These are phyloP conservation scores for Antrozous pallidus DNA, from an alignment of 2,797 vertebrate species.

Conservation along the genomic window DNA sequence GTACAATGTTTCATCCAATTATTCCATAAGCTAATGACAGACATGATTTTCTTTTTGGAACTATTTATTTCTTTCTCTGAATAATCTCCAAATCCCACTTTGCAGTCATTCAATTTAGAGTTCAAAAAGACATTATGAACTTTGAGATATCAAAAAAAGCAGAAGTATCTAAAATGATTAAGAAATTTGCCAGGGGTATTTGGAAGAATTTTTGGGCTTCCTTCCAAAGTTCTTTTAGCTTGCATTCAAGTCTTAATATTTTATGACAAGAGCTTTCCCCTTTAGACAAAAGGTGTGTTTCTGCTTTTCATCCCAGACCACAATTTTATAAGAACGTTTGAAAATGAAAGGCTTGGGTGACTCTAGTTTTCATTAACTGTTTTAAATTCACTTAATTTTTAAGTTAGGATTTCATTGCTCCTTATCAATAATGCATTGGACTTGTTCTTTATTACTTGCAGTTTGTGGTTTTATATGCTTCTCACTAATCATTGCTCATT, in stretches of 20 bases:
- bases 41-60: not conserved
- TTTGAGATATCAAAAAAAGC: not conserved
- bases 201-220: slow-evolving; percentile 35
- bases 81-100: slow-evolving; percentile 42
- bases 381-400: slow-evolving; percentile 52
- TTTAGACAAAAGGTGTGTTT: slow-evolving; percentile 47
- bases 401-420: slow-evolving; percentile 34
- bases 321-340: slow-evolving; percentile 37
- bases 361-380: slow-evolving; percentile 10
- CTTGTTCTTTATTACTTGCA: slow-evolving; percentile 40
- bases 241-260: slow-evolving; percentile 39
- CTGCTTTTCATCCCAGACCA: slow-evolving; percentile 23
- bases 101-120: slow-evolving; percentile 1
- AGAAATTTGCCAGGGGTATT: slow-evolving; percentile 34
- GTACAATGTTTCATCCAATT: not conserved
- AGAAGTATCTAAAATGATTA: slow-evolving; percentile 38
- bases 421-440: slow-evolving; percentile 17
- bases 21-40: not conserved
- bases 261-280: slow-evolving; percentile 7
- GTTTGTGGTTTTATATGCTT: slow-evolving; percentile 57
- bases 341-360: slow-evolving; percentile 55
- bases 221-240: slow-evolving; percentile 27
- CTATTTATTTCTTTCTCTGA: slow-evolving; percentile 28
- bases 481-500: slow-evolving; percentile 71
- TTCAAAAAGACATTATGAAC: slow-evolving; percentile 12